Percentiles rank a stretch among this genome's conserved stretches.
These are phyloP conservation scores for Brachionus plicatilis DNA, from an alignment of 1,140 invertebrate species.

Conservation along the genomic window DNA sequence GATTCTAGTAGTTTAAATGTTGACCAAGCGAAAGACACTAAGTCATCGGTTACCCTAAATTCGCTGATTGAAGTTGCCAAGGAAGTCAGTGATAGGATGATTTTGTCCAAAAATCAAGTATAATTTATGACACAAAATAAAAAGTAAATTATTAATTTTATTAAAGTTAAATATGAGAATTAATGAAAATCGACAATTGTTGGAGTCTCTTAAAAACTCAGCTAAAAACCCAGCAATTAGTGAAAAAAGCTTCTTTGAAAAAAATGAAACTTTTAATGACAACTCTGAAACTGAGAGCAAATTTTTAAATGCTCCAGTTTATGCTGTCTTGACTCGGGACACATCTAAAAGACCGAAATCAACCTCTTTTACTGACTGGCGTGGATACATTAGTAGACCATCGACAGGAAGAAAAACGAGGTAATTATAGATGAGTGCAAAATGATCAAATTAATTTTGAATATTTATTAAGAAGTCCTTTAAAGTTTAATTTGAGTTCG, in stretches of 20 bases:
- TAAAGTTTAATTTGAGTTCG: background rate
- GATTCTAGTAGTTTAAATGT: background rate
- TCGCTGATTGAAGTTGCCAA: slow-evolving; percentile 21
- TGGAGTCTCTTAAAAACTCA: slow-evolving; percentile 13
- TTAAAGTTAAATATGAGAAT: slow-evolving; percentile 1
- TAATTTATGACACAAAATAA: background rate
- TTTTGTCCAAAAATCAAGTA: slow-evolving; percentile 35
- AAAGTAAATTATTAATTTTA: background rate
- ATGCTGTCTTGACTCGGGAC: background rate
- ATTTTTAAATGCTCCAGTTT: background rate
- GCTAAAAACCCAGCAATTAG: background rate
- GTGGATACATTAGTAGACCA: slow-evolving; percentile 26
- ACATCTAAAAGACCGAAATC: slow-evolving; percentile 22
- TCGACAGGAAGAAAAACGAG: background rate
- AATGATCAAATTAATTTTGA: no score
- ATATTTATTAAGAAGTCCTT: background rate
- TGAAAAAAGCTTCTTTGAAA: background rate
- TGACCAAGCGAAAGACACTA: background rate
- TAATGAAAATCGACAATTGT: slow-evolving; percentile 11
- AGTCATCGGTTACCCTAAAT: background rate
- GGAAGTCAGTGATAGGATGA: slow-evolving; percentile 28
- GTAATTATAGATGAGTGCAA: background rate
- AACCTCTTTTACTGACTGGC: slow-evolving; percentile 31
- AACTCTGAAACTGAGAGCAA: background rate
- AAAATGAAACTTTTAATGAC: background rate